Evolutionary conservation across 2,888 invertebrate species (phyloP), one percentile per base, ranked within the genome.

Genomic region (Aphodius sticticus): DNA sequence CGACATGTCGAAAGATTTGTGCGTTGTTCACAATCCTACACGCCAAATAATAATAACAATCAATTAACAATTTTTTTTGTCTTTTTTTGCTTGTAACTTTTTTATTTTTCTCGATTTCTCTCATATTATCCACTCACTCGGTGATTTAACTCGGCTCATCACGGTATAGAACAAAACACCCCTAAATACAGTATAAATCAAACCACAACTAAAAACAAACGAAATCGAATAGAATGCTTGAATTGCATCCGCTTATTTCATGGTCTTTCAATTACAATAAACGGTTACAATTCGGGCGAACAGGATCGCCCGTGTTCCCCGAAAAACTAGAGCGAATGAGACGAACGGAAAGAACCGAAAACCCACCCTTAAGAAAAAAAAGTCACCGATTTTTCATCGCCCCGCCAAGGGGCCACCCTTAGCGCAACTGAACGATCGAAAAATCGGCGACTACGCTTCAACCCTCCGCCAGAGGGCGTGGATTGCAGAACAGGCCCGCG

Each of bases 1-100:
- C 53, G 53, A 53, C 53, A 53, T 53, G 53, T 53, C 53, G 53
- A 53, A 53, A 53, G 53, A 53, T 53, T 53, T 53, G 53, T 53
- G 53, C 53, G 53, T 53, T 53, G 53, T 53, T 53, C 53, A 53
- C 53, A 53, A 53, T 53, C 53, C 9, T 53, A 53, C 53, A 12
- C 53, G 1, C 53, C 53, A 53, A 53, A 53, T 5, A 5, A 53
- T 53, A 53, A 53, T 12, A 53, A 53, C 53, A 5, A 53, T 53
- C 6, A 53, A 53, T 12, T 9, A 53, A 53, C 7, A 53, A 53
- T 53, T 53, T 53, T 53, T 53, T 53, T 53, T 53, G 53, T 53
- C 53, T 53, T 53, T 53, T 53, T 53, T 7, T 53, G 2, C 2
- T 5, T 3, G 7, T 53, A 53, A 12, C 1, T 9, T 53, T 53